Evolutionary conservation across 2,888 invertebrate species (phyloP).

Genomic region (Nineta flava): DNA sequence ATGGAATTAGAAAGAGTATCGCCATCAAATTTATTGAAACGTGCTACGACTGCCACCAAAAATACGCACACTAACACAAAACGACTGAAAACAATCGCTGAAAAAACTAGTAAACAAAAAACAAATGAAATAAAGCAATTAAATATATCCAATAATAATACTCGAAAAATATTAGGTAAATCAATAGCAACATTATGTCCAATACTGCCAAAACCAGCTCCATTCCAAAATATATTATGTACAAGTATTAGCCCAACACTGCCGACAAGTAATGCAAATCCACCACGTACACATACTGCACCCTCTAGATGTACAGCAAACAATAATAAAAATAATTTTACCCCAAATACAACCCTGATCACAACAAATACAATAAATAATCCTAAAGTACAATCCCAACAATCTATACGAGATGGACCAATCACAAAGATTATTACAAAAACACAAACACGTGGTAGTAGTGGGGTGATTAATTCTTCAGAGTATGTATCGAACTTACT

Average conservation of each 20-base stretch:
- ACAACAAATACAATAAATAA: not conserved
- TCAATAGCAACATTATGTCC: constrained; percentile 3
- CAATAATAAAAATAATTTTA: not conserved
- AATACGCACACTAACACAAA: constrained; percentile 3
- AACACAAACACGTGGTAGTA: not conserved
- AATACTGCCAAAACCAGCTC: constrained; percentile 5
- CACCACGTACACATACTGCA: not conserved
- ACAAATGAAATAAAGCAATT: not conserved
- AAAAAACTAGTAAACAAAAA: not conserved
- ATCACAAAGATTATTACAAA: not conserved
- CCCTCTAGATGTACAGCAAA: not conserved
- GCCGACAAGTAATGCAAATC: not conserved
- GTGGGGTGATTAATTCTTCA: not conserved
- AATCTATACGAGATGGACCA: too few species aligned
- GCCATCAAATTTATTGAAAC: constrained; percentile 2
- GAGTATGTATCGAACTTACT: not conserved
- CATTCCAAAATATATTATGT: not conserved
- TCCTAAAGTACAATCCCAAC: too few species aligned
- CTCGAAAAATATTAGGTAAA: constrained; percentile 2
- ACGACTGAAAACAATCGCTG: constrained; percentile 5
- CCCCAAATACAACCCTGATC: not conserved
- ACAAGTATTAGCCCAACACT: not conserved
- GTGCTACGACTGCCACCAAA: constrained; percentile 2
- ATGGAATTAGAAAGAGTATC: not conserved
- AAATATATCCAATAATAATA: not conserved